Percentiles rank a stretch among this genome's conserved stretches.
These are phyloP conservation scores for Syrmaticus mikado DNA, from an alignment of 2,113 vertebrate species.

Conservation along the genomic window DNA sequence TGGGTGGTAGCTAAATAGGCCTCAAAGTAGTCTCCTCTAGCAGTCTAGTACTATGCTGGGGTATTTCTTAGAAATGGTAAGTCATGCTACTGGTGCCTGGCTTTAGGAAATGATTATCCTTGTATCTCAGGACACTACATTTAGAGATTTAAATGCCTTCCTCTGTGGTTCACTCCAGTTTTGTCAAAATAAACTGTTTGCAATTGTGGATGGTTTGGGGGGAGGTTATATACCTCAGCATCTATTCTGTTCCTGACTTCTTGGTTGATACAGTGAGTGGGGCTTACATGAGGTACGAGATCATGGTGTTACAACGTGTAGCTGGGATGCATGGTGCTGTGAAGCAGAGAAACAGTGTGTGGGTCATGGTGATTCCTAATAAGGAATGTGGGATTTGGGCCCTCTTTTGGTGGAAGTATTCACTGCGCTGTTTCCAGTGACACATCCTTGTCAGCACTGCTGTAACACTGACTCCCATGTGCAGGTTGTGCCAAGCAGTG, in stretches of 20 bases:
- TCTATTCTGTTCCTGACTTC: neutral
- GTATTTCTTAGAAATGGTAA: neutral
- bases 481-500: fast-evolving
- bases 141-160: neutral
- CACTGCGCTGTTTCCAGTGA: neutral
- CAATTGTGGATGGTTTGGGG: neutral
- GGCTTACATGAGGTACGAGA: neutral
- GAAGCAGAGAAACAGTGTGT: fast-evolving
- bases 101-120: neutral
- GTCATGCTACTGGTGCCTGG: neutral
- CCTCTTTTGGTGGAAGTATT: neutral
- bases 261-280: no score
- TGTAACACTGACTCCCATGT: no score
- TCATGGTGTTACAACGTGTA: neutral
- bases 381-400: neutral
- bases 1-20: fast-evolving
- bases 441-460: fast-evolving
- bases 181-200: neutral
- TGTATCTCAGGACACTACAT: no score
- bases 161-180: neutral
- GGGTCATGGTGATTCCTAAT: fast-evolving
- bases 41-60: fast-evolving
- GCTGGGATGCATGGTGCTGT: neutral
- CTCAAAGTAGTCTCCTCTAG: fast-evolving
- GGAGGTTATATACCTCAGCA: neutral